Base-by-base conservation (phyloP, 2,113 vertebrate species). In the Phaetusa simplex region DNA sequence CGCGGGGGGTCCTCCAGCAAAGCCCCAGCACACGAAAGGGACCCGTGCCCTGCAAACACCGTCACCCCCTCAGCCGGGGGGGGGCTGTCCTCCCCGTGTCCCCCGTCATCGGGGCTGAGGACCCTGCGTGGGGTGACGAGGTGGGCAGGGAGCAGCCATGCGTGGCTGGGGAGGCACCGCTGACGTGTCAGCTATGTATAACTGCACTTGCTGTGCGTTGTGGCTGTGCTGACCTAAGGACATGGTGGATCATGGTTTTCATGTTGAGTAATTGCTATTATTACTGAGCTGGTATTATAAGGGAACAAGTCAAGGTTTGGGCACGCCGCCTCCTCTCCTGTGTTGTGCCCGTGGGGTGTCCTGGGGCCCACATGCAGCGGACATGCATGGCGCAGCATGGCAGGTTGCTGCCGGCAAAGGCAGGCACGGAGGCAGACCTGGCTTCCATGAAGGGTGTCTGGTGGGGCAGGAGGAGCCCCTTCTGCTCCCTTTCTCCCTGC, bases 181-280 rank as follows among this genome's bases (percentile, higher is more conserved):
- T 72, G 32, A 34, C 14, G 22, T 27, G 30, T 36, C 43, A 56
- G 27, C 80, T 90, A 22, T 32, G 22, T 78, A 36, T 38, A 78
- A 34, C 73, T 27, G 81, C 18, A 6, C 34, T 40, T 0, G 1
- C 61, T 14, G 15, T 1, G 1, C 1, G 9, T 24, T n/a, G 56
- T n/a, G 72, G 42, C 64, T 64, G 42, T 43, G 58, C 65, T 38
- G 81, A 27, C 50, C 36, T 20, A 56, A 62, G 36, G 56, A 32
- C 50, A 13, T 21, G n/a, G 30, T 0, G 6, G 42, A 30, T 49
- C 72, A 18, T 42, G 30, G 49, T 30, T 90, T 77, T 42, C 64
- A 32, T 14, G 22, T 18, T n/a, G 65, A 65, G 73, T 58, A 71
- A 64, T 36, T 43, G 65, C 72, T 50, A 11, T 85, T 62, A 42